Evolutionary conservation across 2,797 vertebrate species (phyloP), one percentile per base, ranked within the genome.

Genomic region (Syncerus caffer): DNA sequence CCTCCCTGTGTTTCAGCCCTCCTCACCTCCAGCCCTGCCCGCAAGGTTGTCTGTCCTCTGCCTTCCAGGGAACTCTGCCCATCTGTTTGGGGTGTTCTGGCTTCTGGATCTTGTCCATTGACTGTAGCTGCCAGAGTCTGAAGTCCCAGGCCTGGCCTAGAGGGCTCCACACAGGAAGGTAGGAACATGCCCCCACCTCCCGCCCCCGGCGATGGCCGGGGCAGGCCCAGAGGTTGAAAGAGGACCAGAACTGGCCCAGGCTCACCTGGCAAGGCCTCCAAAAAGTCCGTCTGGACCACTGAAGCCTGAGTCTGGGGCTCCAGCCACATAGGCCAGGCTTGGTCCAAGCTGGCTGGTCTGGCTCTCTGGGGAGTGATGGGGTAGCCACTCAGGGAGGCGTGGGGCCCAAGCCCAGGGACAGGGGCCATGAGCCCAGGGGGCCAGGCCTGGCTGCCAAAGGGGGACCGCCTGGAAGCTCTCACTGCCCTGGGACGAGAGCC

Each of bases 191-290:
- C 31, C 55, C 13, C 16, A 23, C 67, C 67, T 71, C 34, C 67
- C 5, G 11, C 19, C 34, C 34, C 10, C 2, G 11, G 15, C 1
- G 1, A 64, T 34, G 47, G 34, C 47, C 2, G 0, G 50, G 78
- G 38, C 27, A 60, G 14, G 50, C 51, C 78, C 15, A 4, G 29
- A 51, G 85, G 55, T 64, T 19, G n/a, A 16, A 25, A 42, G 25
- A 55, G 21, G 90, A 17, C 29, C 60, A 27, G 76, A 45, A 62
- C 6, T 25, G 58, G 58, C 58, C 38, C 31, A 19, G 6, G 10
- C 10, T 57, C 74, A 50, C 58, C 25, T 12, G 47, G 45, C 31
- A 82, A 50, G 74, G 71, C 64, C 34, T 62, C 47, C n/a, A 2
- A 7, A 47, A 38, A 31, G 29, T 57, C 21, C 9, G 10, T 34